phyloP scores from a whole-genome alignment of 2,797 vertebrate genomes.

The Corythornis leucogaster region DNA sequence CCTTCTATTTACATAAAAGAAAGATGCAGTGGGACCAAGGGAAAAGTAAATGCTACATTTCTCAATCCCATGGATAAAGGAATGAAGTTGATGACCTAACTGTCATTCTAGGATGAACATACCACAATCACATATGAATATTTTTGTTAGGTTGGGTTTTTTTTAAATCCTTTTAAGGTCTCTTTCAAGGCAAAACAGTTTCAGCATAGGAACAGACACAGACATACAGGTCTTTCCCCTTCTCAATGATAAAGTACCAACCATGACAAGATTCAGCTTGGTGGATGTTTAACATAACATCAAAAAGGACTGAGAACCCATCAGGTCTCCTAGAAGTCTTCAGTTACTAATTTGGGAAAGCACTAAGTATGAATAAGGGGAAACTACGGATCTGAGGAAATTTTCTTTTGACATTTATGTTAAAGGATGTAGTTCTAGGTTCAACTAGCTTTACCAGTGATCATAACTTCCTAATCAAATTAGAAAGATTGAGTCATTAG shows the following conservation, averaged over 20 bases:
- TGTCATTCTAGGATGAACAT: neutral
- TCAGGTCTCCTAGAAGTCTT: neutral
- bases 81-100: neutral
- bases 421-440: neutral
- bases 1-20: neutral
- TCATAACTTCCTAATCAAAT: constrained; percentile 53
- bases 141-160: neutral
- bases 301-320: neutral
- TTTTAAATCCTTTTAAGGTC: neutral
- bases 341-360: neutral
- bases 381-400: constrained; percentile 40
- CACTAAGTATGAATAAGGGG: neutral
- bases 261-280: neutral
- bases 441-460: neutral
- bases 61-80: neutral
- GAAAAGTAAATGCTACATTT: neutral
- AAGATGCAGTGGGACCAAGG: neutral
- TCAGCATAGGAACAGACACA: neutral
- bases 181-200: neutral
- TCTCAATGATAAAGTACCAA: neutral
- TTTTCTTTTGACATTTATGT: constrained; percentile 40
- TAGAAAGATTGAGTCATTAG: constrained; percentile 62
- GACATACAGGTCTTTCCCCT: neutral
- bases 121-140: neutral
- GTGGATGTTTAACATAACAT: neutral